A percentile compares a stretch with the other conserved stretches of the same genome.
Evolutionary conservation across 2,797 vertebrate species (phyloP).

Genomic region (Scolopax rusticola): DNA sequence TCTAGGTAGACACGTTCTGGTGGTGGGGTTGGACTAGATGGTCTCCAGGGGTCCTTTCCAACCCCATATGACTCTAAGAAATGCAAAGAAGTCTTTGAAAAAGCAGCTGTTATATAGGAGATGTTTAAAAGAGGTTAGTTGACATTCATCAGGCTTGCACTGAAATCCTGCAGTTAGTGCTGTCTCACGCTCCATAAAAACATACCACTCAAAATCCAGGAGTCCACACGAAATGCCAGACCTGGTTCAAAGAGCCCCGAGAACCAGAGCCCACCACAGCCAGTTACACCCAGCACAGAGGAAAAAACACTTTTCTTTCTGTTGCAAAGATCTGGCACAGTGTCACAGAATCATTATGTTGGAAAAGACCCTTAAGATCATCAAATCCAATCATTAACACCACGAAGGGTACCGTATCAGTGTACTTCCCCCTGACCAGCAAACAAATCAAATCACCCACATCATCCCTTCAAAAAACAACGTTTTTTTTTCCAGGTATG

Average conservation of each 20-base stretch:
- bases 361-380: not conserved
- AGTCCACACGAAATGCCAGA: not conserved
- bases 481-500: not conserved
- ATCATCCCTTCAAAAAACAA: not conserved
- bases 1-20: no score
- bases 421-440: not conserved
- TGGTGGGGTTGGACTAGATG: no score
- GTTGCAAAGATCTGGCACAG: not conserved
- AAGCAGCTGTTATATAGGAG: not conserved
- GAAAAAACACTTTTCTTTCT: not conserved
- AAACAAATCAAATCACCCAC: not conserved
- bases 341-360: not conserved
- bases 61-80: no score
- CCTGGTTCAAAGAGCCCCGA: not conserved
- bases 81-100: not conserved
- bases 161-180: not conserved
- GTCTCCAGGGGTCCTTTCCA: no score
- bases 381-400: not conserved
- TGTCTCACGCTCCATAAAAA: accelerated
- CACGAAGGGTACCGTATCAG: not conserved
- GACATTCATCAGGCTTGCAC: not conserved
- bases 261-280: not conserved
- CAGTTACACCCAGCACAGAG: not conserved
- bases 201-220: not conserved
- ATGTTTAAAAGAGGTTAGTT: not conserved